These are phyloP conservation scores for Apodemia hepburni DNA, from an alignment of 2,888 invertebrate genomes.

Conservation along the genomic window DNA sequence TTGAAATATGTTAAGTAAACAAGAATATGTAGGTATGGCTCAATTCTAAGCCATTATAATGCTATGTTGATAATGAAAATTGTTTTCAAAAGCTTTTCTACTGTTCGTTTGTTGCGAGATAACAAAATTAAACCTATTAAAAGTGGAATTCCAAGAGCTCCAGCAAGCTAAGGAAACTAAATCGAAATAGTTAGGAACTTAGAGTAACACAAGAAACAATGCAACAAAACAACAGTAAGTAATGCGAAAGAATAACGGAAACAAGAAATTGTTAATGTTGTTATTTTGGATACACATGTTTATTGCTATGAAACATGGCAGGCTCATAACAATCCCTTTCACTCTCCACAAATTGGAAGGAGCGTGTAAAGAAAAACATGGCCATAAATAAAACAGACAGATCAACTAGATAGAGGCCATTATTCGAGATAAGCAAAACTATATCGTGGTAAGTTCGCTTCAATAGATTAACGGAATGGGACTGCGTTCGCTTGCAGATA, in stretches of 20 bases:
- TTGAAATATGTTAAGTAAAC: neutral
- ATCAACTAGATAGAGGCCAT: constrained; percentile 78
- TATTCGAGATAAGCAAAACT: constrained; percentile 75
- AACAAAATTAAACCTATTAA: constrained; percentile 29
- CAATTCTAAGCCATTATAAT: neutral
- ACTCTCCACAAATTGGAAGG: constrained; percentile 79
- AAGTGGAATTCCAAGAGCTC: constrained; percentile 29
- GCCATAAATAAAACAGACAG: constrained; percentile 78
- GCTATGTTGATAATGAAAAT: constrained; percentile 4
- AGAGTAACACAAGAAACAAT: constrained; percentile 36
- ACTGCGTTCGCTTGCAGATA: constrained; percentile 74
- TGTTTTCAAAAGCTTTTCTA: constrained; percentile 15
- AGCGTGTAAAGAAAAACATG: constrained; percentile 79
- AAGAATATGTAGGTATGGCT: neutral
- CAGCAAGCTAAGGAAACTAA: constrained; percentile 29
- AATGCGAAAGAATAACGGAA: constrained; percentile 45
- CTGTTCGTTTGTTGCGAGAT: constrained; percentile 19
- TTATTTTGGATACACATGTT: constrained; percentile 77
- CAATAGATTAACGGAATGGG: constrained; percentile 72
- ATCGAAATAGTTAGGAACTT: constrained; percentile 34
- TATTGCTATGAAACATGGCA: constrained; percentile 78
- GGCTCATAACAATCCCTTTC: constrained; percentile 78
- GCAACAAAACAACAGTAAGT: constrained; percentile 53
- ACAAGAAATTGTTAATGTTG: constrained; percentile 63
- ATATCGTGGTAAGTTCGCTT: constrained; percentile 68